phyloP scores from a whole-genome alignment of 2,797 vertebrate species.

The Acrocephalus scirpaceus region DNA sequence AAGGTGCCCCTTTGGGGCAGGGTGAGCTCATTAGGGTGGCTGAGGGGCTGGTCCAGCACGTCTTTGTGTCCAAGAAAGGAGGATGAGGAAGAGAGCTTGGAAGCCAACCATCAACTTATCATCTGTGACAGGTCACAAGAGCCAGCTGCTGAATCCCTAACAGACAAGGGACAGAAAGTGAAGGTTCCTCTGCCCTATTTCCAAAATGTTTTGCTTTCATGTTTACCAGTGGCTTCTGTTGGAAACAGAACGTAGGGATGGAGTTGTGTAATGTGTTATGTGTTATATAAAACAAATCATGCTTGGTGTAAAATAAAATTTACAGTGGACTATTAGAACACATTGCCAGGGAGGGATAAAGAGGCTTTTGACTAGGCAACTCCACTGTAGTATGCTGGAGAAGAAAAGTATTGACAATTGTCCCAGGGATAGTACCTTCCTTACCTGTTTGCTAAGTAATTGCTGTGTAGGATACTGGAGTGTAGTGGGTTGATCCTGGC shows the following conservation, averaged over 20 bases:
- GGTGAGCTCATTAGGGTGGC: not conserved
- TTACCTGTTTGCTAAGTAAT: not conserved
- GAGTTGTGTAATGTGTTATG: rapidly evolving
- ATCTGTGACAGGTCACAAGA: not conserved
- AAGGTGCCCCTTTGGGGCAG: not conserved
- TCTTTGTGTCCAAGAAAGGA: not conserved
- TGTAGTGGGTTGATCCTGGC: not conserved
- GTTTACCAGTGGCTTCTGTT: not conserved
- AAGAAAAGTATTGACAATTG: not conserved
- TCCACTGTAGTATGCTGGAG: rapidly evolving
- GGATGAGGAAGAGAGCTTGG: not conserved
- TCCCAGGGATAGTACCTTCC: not conserved
- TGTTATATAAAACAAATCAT: not conserved
- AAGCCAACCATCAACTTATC: not conserved
- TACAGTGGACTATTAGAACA: not conserved
- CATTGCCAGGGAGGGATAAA: not conserved
- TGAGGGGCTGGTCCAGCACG: not conserved
- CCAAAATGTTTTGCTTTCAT: not conserved
- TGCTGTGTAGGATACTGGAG: not conserved
- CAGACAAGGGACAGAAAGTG: rapidly evolving
- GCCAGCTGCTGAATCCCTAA: not conserved
- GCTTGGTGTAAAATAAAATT: not conserved
- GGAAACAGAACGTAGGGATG: not conserved
- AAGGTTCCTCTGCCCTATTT: not conserved
- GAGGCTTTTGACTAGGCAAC: not conserved